A percentile compares a stretch with the other conserved stretches of the same genome.
Conservation (phyloP, 2,797 vertebrate species). For the Sebastolobus altivelis region DNA sequence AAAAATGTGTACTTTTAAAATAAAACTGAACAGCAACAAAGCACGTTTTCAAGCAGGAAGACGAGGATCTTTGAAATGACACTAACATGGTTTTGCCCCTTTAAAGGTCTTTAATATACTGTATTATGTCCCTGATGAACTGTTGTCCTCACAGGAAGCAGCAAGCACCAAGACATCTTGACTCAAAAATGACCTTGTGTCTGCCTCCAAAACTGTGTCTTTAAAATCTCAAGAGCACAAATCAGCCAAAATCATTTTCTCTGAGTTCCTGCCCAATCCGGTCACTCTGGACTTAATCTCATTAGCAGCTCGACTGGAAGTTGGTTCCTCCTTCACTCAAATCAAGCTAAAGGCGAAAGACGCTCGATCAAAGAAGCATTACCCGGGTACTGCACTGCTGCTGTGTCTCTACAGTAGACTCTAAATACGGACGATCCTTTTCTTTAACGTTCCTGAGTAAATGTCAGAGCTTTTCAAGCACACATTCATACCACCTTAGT, state of each 20-base stretch:
- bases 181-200: conserved; percentile 12
- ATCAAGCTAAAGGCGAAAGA: conserved; percentile 37
- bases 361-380: conserved; percentile 17
- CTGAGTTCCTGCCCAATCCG: conserved; percentile 46
- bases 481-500: not conserved
- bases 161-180: not conserved
- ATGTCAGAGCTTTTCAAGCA: not conserved
- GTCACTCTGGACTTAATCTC: conserved; percentile 61
- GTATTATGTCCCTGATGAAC: not conserved
- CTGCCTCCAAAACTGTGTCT: conserved; percentile 23
- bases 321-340: conserved; percentile 44
- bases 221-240: conserved; percentile 29
- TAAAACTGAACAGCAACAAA: not conserved
- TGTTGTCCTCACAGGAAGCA: not conserved
- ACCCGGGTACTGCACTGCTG: not conserved
- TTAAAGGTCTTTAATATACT: not conserved
- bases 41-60: not conserved
- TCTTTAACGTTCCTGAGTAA: not conserved
- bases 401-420: not conserved
- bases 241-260: conserved; percentile 50
- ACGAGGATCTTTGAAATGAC: not conserved
- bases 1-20: not conserved
- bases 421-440: not conserved
- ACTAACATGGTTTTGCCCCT: not conserved
- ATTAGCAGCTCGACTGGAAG: conserved; percentile 58